Base-by-base conservation (phyloP, 2,888 invertebrate species). In the Callimorpha dominula region DNA sequence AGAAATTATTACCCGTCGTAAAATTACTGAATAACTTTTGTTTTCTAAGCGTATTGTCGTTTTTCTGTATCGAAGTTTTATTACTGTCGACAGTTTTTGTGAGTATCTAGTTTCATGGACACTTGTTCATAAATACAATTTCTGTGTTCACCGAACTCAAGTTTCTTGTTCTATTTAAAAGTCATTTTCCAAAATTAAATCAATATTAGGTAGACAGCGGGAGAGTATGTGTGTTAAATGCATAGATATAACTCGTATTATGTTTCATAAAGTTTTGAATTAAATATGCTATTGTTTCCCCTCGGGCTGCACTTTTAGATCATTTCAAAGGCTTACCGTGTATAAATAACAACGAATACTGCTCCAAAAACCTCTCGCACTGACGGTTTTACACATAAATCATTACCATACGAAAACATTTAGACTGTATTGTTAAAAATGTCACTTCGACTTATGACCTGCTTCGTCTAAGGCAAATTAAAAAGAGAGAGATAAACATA, bases 321-420 rank as follows among this genome's bases (percentile, higher is more conserved):
- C 83, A 85, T 88, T 90, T 87, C 88, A 91, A 93, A 91, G 87
- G 87, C 81, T 85, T 86, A 85, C 88, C 86, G 85, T 83, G 85
- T 90, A 90, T 91, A 90, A 92, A 92, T 91, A 93, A 91, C 86
- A 89, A 88, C 88, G 86, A 86, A 86, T 82, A 85, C 86, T 89
- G 90, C 88, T 90, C 92, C 88, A 90, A 92, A 93, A 94, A 89
- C 86, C 88, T 82, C 88, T 89, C 83, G 82, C 89, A 87, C 89
- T 91, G 91, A 92, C 90, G 89, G 87, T 91, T 92, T 93, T 81
- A 92, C 90, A 92, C 95, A 95, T 95, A 95, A 95, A 95, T 95
- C 95, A 95, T 95, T 94, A 93, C 89, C 92, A 95, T 94, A 95
- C 93, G 93, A 95, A 95, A 95, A 95, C 95, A 95, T 95, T 95